A percentile compares a stretch with the other conserved stretches of the same genome.
Conservation (phyloP, 1,140 invertebrate genomes). For the Bactericera cockerelli region DNA sequence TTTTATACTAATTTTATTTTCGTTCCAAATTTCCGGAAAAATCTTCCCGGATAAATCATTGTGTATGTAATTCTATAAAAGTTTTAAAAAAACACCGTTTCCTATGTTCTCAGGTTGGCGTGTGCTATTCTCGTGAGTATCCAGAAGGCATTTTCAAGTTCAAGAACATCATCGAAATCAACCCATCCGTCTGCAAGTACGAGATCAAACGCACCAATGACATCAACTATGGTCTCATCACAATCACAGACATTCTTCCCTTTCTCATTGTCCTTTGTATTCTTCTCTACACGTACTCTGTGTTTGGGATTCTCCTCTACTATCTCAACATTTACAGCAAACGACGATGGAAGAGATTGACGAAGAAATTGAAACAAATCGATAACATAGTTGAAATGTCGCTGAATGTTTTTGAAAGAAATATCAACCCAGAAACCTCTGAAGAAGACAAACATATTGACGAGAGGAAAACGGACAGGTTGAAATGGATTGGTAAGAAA, state of each 20-base stretch:
- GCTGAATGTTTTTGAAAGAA: neutral
- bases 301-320: neutral
- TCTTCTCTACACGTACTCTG: neutral
- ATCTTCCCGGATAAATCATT: too few relatives aligned
- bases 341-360: neutral
- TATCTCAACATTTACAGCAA: slow-evolving; percentile 4
- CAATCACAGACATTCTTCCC: neutral
- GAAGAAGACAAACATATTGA: too few relatives aligned
- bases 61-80: too few relatives aligned
- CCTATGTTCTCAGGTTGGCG: neutral
- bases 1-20: too few relatives aligned
- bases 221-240: slow-evolving; percentile 2
- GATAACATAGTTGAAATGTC: neutral
- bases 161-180: slow-evolving; percentile 4
- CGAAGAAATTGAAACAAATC: slow-evolving; percentile 1
- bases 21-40: too few relatives aligned
- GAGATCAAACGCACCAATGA: neutral
- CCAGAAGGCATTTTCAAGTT: neutral
- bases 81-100: too few relatives aligned
- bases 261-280: neutral
- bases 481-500: too few relatives aligned
- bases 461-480: too few relatives aligned
- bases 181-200: neutral
- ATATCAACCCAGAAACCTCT: neutral
- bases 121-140: neutral